Conservation (phyloP, 2,797 vertebrate genomes). For the Arctocebus calabarensis region DNA sequence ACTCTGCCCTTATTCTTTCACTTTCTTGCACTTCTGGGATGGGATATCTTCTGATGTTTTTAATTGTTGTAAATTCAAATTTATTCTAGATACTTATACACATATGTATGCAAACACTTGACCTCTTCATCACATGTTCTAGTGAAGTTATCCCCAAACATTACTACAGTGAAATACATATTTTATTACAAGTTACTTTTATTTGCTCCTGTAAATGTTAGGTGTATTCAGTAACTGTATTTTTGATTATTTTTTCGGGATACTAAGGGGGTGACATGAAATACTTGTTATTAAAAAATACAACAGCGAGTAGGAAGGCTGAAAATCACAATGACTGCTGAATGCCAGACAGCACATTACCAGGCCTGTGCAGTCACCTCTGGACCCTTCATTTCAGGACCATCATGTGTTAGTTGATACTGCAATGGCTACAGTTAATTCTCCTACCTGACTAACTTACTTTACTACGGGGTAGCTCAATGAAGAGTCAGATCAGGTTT, state of each 20-base stretch:
- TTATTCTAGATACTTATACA: too few species aligned
- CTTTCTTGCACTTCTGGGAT: not conserved
- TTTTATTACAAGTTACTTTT: slow-evolving; percentile 13
- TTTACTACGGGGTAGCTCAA: not conserved
- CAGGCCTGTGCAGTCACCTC: not conserved
- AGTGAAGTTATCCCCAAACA: not conserved
- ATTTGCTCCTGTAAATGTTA: not conserved
- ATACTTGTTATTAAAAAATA: not conserved
- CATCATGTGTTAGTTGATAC: accelerated
- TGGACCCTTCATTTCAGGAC: not conserved
- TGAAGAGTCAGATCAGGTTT: not conserved
- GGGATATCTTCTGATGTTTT: not conserved
- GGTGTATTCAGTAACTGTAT: not conserved
- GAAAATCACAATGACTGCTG: not conserved
- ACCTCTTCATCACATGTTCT: not conserved
- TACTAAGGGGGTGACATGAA: not conserved
- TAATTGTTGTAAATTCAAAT: slow-evolving; percentile 21
- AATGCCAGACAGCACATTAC: not conserved
- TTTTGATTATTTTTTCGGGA: not conserved
- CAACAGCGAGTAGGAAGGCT: not conserved
- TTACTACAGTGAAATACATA: not conserved
- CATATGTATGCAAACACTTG: not conserved
- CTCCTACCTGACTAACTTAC: not conserved
- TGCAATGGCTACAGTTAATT: not conserved
- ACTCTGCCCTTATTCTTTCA: not conserved